Evolutionary conservation across 2,797 vertebrate species (phyloP).

Genomic region (Phoebastria nigripes): DNA sequence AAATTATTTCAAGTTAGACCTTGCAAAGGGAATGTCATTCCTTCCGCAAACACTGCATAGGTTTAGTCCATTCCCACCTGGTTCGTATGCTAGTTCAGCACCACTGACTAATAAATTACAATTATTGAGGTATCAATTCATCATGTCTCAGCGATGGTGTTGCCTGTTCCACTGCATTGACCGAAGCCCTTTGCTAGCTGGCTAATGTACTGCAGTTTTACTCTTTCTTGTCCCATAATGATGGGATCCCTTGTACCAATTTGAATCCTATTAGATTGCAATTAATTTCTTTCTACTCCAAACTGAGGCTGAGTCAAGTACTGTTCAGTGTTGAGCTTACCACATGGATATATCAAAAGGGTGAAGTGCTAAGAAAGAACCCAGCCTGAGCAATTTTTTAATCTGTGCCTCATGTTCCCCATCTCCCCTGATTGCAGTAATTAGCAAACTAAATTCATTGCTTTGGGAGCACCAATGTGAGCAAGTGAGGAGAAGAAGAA

Average conservation of each 20-base stretch:
- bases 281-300: constrained; percentile 61
- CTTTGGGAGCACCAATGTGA: not conserved
- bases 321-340: constrained; percentile 9
- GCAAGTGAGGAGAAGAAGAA: not conserved
- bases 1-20: constrained; percentile 46
- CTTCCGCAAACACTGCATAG: fast-evolving
- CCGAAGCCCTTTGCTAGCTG: constrained; percentile 53
- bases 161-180: constrained; percentile 63
- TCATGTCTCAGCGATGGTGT: constrained; percentile 40
- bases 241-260: constrained; percentile 67
- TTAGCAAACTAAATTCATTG: constrained; percentile 51
- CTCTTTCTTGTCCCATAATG: constrained; percentile 64
- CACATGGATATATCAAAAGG: not conserved
- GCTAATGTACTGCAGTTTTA: constrained; percentile 54
- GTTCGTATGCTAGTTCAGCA: not conserved
- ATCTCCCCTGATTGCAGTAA: constrained; percentile 32
- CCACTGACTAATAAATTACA: constrained; percentile 37
- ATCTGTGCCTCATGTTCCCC: constrained; percentile 26
- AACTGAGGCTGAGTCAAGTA: constrained; percentile 42
- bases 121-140: constrained; percentile 64
- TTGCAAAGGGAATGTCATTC: constrained; percentile 7
- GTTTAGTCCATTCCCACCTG: not conserved
- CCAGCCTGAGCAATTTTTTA: constrained; percentile 7
- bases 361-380: constrained; percentile 15
- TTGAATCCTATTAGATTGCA: constrained; percentile 66